Evolutionary conservation across 2,113 vertebrate species (phyloP), one percentile per base, ranked within the genome.

Genomic region (Antechinus flavipes): DNA sequence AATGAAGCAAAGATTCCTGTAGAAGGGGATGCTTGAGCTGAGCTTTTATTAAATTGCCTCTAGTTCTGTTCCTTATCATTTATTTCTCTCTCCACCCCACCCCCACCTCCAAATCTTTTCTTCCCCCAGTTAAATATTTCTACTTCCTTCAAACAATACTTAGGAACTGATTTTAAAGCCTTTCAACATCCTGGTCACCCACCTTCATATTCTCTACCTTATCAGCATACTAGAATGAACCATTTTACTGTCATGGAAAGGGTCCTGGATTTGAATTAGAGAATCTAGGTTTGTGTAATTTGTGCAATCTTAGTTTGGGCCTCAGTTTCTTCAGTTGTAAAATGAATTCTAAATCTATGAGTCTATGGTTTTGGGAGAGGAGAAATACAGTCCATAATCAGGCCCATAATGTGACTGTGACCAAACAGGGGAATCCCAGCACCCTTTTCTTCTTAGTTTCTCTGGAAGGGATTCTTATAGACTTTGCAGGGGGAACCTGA

Each of bases 391-490:
- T 35, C 30, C 4, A 42, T 76, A 5, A n/a, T 6, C 68, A n/a
- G 68, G 12, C 8, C n/a, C 16, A 76, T 76, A 76, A 35, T 35
- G 5, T 76, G 68, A n/a, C 35, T 30, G 27, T 30, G 58, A 61
- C 2, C 58, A 30, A 61, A 76, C 35, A 76, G 35, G 68, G 68
- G 49, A 49, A n/a, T 16, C 16, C 68, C 2, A n/a, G 35, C 4
- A 76, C 35, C 12, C 14, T 76, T 76, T 76, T 16, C 30, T n/a
- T 47, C 47, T 53, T 22, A 14, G 9, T 54, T 94, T 46, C 90
- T 91, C 23, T 92, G 26, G 90, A 16, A 91, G 94, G 84, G 42
- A 3, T 90, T 94, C 47, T 95, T 96, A 93, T 90, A 94, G 89
- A 90, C 95, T 92, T 52, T 91, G 91, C 92, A 9, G 30, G 46